Conservation (phyloP, 2,113 vertebrate genomes). For the Acrocephalus arundinaceus region DNA sequence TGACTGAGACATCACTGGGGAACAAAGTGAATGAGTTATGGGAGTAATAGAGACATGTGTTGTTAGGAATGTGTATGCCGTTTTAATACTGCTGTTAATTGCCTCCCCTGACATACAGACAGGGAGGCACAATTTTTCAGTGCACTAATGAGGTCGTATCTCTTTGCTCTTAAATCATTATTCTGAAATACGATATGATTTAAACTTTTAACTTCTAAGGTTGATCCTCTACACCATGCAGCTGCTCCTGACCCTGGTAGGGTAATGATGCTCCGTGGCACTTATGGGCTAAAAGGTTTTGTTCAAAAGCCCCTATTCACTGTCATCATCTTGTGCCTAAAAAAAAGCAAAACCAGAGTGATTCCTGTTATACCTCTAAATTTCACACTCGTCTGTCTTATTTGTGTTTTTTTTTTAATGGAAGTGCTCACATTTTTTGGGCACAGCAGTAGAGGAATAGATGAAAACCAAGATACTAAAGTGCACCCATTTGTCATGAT, state of each 20-base stretch:
- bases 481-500: background rate
- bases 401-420: background rate
- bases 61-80: background rate
- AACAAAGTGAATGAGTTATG: constrained; percentile 29
- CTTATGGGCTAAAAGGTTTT: background rate
- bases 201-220: constrained; percentile 35
- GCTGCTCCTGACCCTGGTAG: background rate
- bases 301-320: background rate
- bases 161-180: constrained; percentile 38
- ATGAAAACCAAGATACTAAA: background rate
- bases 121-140: background rate
- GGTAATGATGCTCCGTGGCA: background rate
- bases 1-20: background rate
- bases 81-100: constrained; percentile 26
- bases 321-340: background rate
- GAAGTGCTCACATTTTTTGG: background rate
- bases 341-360: background rate
- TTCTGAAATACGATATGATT: constrained; percentile 4
- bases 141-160: constrained; percentile 22
- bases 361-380: background rate
- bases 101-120: constrained; percentile 2
- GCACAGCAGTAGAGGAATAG: background rate
- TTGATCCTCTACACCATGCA: background rate
- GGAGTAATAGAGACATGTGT: background rate
- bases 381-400: background rate